A percentile compares a stretch with the other conserved stretches of the same genome.
Conservation (phyloP, 2,888 invertebrate species). For the Himalopsyche anomala region DNA sequence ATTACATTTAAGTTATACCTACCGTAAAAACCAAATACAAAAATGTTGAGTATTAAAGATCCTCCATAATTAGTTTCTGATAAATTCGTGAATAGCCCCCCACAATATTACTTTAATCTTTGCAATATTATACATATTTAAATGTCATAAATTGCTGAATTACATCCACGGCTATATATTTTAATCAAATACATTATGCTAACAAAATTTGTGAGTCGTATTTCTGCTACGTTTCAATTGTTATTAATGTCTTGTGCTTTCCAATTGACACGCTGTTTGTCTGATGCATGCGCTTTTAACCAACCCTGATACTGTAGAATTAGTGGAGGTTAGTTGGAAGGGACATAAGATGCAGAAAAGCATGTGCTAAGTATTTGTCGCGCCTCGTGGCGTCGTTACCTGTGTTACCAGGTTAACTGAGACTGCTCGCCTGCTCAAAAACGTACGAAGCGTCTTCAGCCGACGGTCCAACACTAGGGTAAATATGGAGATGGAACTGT, state of each 20-base stretch:
- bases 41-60: no score
- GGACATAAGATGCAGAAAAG: slow-evolving; percentile 50
- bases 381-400: slow-evolving; percentile 62
- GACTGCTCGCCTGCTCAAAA: slow-evolving; percentile 96
- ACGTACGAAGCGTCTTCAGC: slow-evolving; percentile 94
- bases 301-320: slow-evolving; percentile 39
- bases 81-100: no score
- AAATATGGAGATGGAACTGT: slow-evolving; percentile 92
- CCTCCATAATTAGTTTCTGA: no score
- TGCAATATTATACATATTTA: not conserved
- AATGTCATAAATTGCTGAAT: not conserved
- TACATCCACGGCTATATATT: not conserved
- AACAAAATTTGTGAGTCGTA: not conserved
- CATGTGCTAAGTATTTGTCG: slow-evolving; percentile 65
- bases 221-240: not conserved
- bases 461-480: slow-evolving; percentile 87
- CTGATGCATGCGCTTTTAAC: slow-evolving; percentile 37
- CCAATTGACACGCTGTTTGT: not conserved
- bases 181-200: not conserved
- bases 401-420: slow-evolving; percentile 91
- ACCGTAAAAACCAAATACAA: no score
- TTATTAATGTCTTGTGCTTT: slow-evolving; percentile 27
- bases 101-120: no score
- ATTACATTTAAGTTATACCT: no score
- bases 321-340: slow-evolving; percentile 47